Evolutionary conservation across 2,797 vertebrate species (phyloP).

Genomic region (Tokudaia muenninki): DNA sequence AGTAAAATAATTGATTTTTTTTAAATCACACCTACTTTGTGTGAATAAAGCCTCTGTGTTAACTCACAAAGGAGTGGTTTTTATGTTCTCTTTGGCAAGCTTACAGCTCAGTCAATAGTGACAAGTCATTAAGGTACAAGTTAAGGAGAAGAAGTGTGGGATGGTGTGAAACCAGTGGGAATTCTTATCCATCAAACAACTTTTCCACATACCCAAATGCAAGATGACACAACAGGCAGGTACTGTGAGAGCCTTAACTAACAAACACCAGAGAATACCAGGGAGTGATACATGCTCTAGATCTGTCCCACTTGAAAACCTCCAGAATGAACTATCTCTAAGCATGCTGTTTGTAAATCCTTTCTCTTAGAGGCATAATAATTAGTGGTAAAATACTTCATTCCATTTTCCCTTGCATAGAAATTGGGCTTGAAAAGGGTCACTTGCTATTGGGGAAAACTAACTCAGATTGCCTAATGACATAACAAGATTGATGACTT

Average conservation of each 20-base stretch:
- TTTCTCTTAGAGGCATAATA: neutral
- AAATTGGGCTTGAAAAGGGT: slow-evolving; percentile 3
- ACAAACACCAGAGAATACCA: neutral
- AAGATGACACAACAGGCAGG: neutral
- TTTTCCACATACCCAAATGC: neutral
- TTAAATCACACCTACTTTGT: slow-evolving; percentile 6
- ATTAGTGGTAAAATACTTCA: neutral
- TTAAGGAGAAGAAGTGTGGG: slow-evolving; percentile 15
- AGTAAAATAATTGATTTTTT: slow-evolving; percentile 41
- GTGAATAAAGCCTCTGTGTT: neutral
- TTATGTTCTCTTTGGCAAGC: neutral
- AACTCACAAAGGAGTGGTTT: neutral
- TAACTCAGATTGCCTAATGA: slow-evolving; percentile 8
- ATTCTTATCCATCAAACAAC: slow-evolving; percentile 38
- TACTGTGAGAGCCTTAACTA: neutral
- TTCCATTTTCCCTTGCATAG: neutral
- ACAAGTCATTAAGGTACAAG: slow-evolving; percentile 22
- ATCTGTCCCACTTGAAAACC: slow-evolving; percentile 17
- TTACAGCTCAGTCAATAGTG: slow-evolving; percentile 27
- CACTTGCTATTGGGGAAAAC: slow-evolving; percentile 6
- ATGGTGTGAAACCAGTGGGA: neutral
- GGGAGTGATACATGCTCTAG: neutral
- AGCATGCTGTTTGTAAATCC: neutral
- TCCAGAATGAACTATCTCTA: slow-evolving; percentile 7
- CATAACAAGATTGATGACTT: neutral